A percentile compares a stretch with the other conserved stretches of the same genome.
Evolutionary conservation across 2,888 invertebrate genomes (phyloP).

Genomic region (Melanophora roralis): DNA sequence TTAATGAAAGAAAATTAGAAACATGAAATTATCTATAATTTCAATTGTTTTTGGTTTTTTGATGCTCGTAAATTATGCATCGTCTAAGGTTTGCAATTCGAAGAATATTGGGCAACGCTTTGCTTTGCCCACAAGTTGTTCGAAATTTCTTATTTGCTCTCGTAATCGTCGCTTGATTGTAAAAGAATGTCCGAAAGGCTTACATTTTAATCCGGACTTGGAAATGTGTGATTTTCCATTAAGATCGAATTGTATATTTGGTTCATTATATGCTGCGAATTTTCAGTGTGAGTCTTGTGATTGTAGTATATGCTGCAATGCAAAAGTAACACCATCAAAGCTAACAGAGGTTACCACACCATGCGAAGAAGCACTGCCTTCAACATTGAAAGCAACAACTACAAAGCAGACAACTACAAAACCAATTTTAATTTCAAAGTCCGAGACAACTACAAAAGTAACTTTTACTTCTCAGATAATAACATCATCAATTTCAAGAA

Average conservation of each 20-base stretch:
- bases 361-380: background rate
- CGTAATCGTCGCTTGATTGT: constrained; percentile 17
- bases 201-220: constrained; percentile 61
- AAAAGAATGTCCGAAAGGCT: constrained; percentile 58
- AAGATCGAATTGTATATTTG: constrained; percentile 40
- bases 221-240: constrained; percentile 62
- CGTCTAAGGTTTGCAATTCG: constrained; percentile 43
- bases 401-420: constrained; percentile 36
- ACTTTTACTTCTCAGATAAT: background rate
- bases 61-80: constrained; percentile 13
- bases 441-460: background rate
- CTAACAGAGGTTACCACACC: background rate
- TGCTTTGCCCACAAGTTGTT: constrained; percentile 56
- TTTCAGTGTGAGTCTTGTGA: constrained; percentile 54
- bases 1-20: background rate
- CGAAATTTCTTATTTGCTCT: constrained; percentile 58
- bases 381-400: background rate
- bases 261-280: background rate
- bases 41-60: constrained; percentile 2
- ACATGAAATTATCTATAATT: constrained; percentile 27
- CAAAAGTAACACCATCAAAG: background rate
- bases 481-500: background rate
- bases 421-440: constrained; percentile 16
- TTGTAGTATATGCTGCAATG: constrained; percentile 55
- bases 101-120: constrained; percentile 55